Base-by-base conservation (phyloP, 2,797 vertebrate species). In the Lateolabrax maculatus region DNA sequence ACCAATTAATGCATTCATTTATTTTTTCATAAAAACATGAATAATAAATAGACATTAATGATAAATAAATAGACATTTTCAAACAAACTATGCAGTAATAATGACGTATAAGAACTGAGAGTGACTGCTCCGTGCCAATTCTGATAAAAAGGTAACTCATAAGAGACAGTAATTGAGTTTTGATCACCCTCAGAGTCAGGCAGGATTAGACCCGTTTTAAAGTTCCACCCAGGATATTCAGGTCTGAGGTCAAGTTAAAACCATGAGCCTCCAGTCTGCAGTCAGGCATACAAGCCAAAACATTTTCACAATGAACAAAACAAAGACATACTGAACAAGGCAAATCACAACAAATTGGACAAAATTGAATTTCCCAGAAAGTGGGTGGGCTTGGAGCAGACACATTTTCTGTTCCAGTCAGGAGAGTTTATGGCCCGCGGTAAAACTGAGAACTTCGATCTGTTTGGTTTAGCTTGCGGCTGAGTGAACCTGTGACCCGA, bases 401-500 rank as follows among this genome's bases (percentile, higher is more conserved):
- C 31, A 39, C 34, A 2, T 31, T 34, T 9, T 61, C 57, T 29
- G 66, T n/a, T 6, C 37, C 41, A 36, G 51, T 55, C 25, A 29
- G 5, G 49, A 55, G 48, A 53, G 53, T 60, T 72, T 23, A 66
- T 23, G 18, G n/a, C 2, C 52, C 4, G 23, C 9, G 16, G 39
- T 63, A 25, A 70, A 70, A 65, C 16, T 1, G 36, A 61, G n/a
- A 60, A 13, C 44, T 60, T 48, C 2, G 9, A 51, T 71, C 66
- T 41, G 65, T 51, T 68, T 74, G 37, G 44, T 49, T 67, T 21
- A 19, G 49, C 19, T 62, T 61, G 66, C 18, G 66, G 31, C 34
- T n/a, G 37, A 46, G 23, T 53, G 77, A 72, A 60, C 57, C 68
- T 36, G 62, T 27, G 62, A 65, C 37, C 68, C 18, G 31, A 64